These are phyloP conservation scores for Phaethon lepturus DNA, from an alignment of 2,113 vertebrate species.

Conservation along the genomic window DNA sequence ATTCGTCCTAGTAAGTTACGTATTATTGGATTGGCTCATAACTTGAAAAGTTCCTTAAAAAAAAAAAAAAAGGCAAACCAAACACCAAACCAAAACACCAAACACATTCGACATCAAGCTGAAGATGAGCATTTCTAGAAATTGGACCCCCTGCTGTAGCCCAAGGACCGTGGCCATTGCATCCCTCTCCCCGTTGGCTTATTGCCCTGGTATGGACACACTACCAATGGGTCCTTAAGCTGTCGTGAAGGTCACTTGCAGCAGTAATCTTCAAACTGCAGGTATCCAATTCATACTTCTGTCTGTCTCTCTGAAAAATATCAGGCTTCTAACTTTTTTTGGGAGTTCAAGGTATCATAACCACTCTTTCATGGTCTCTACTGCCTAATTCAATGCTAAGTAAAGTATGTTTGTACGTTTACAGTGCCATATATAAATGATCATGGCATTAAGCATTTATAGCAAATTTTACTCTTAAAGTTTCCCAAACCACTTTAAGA, in stretches of 20 bases:
- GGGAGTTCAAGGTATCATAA: background rate
- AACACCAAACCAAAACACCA: background rate
- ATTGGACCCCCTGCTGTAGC: background rate
- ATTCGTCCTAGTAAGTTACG: background rate
- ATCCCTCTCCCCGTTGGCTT: background rate
- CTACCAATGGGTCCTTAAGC: background rate
- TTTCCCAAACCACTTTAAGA: slow-evolving; percentile 65
- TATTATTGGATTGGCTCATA: background rate
- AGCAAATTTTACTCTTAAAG: slow-evolving; percentile 32
- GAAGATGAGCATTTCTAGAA: background rate
- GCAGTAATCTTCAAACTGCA: background rate
- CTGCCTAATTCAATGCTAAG: background rate
- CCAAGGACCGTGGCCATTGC: background rate
- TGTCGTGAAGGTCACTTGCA: background rate
- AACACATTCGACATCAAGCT: background rate
- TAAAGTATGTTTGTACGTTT: slow-evolving; percentile 37
- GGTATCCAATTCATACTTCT: background rate
- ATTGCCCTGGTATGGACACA: background rate
- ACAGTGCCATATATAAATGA: slow-evolving; percentile 42
- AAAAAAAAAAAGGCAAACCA: background rate
- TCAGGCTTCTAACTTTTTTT: background rate
- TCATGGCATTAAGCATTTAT: slow-evolving; percentile 57
- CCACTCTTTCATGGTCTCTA: background rate
- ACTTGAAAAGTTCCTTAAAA: background rate
- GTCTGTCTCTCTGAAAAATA: background rate